Percentiles rank a stretch among this genome's conserved stretches.
These are phyloP conservation scores for Pararge aegeria DNA, from an alignment of 1,140 invertebrate genomes.

Conservation along the genomic window DNA sequence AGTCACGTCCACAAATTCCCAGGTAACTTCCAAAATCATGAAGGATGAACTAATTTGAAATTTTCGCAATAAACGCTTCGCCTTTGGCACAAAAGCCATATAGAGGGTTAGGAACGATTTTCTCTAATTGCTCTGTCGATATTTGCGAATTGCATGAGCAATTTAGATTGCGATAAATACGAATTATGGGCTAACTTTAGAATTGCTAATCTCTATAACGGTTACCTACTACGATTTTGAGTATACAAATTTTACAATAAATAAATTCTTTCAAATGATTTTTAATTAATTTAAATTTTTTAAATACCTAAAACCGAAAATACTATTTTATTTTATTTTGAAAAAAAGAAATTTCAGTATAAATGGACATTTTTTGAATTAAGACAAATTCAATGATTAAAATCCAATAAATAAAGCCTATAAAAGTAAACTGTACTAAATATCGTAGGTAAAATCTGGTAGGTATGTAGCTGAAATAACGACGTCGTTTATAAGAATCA, in stretches of 20 bases:
- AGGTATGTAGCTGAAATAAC: background rate
- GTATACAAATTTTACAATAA: background rate
- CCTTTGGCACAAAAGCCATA: conserved; percentile 50
- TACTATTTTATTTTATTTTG: too few relatives aligned
- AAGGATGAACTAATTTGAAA: conserved; percentile 31
- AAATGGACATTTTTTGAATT: too few relatives aligned
- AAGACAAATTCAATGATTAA: too few relatives aligned
- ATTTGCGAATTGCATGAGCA: conserved; percentile 52
- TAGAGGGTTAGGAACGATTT: conserved; percentile 47
- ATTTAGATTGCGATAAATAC: conserved; percentile 67
- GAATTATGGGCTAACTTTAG: conserved; percentile 47
- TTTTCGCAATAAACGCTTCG: conserved; percentile 55
- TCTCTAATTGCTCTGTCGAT: conserved; percentile 63
- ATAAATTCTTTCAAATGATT: background rate
- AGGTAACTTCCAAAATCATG: conserved; percentile 43
- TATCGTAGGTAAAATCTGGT: background rate
- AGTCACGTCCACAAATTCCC: conserved; percentile 55
- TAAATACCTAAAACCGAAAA: too few relatives aligned
- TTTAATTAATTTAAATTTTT: background rate
- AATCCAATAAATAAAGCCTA: too few relatives aligned
- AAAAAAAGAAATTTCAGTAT: too few relatives aligned
- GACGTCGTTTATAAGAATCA: background rate
- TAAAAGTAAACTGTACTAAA: background rate
- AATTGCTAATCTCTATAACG: conserved; percentile 31
- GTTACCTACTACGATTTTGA: conserved; percentile 11